Conservation (phyloP, 1,140 invertebrate species). For the Thaumetopoea pityocampa region DNA sequence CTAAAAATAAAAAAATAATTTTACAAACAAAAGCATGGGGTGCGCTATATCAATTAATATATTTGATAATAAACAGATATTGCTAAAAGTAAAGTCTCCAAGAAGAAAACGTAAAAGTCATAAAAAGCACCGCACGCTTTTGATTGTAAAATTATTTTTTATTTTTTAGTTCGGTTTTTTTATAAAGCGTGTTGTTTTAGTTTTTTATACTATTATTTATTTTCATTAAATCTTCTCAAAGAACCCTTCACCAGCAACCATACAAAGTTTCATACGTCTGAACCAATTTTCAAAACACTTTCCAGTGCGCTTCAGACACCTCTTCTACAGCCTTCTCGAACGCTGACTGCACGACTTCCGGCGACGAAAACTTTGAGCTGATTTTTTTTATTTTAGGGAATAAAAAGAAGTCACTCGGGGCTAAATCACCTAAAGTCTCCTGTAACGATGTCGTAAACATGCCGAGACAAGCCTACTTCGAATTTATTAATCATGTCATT, state of each 20-base stretch:
- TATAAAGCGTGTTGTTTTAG: too few relatives aligned
- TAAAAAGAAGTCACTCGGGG: conserved; percentile 4
- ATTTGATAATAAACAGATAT: too few relatives aligned
- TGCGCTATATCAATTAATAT: too few relatives aligned
- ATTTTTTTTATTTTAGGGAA: conserved; percentile 3
- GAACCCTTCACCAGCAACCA: not conserved
- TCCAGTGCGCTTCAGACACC: conserved; percentile 2
- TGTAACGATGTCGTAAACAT: conserved; percentile 1
- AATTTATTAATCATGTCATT: conserved; percentile 1
- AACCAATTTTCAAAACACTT: conserved; percentile 7
- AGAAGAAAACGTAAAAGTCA: too few relatives aligned
- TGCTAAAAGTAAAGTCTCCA: too few relatives aligned
- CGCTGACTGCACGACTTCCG: conserved; percentile 4
- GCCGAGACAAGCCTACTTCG: conserved; percentile 1
- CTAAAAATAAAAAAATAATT: too few relatives aligned
- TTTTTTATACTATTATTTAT: too few relatives aligned
- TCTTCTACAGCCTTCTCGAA: conserved; percentile 6
- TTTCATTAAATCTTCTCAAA: not conserved
- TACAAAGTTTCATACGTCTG: conserved; percentile 9
- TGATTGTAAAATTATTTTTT: too few relatives aligned
- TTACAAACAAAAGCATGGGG: too few relatives aligned
- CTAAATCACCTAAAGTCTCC: too few relatives aligned
- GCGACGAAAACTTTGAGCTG: conserved; percentile 1
- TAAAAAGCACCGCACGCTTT: too few relatives aligned
- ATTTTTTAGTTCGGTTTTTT: too few relatives aligned